Evolutionary conservation across 2,797 vertebrate species (phyloP).

Genomic region (Dicrostonyx torquatus): DNA sequence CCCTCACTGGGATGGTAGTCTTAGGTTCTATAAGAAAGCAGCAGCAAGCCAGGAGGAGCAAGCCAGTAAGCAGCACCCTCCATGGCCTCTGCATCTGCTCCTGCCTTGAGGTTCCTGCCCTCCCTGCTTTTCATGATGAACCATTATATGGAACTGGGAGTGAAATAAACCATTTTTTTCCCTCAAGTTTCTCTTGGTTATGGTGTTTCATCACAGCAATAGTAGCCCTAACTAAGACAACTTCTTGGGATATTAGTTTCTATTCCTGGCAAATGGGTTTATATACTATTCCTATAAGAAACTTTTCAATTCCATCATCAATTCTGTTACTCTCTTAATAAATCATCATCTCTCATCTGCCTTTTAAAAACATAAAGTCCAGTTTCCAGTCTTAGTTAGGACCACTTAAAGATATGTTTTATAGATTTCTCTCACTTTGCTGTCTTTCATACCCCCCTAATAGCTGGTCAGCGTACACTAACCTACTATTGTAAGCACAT

Average conservation of each 20-base stretch:
- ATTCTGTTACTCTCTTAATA: background rate
- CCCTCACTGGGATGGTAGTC: background rate
- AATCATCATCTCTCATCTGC: background rate
- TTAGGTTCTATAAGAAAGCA: background rate
- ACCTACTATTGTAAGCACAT: background rate
- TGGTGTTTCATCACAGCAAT: background rate
- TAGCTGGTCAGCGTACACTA: background rate
- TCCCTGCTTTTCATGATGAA: background rate
- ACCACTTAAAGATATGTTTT: background rate
- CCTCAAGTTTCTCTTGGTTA: background rate
- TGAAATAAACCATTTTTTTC: background rate
- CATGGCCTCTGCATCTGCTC: background rate
- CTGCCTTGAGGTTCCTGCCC: background rate
- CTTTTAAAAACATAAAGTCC: background rate
- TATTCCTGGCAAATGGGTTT: background rate
- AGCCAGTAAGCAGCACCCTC: background rate
- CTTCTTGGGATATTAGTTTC: background rate
- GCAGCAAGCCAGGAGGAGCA: background rate
- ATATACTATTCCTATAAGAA: background rate
- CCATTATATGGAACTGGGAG: background rate
- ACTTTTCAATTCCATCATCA: background rate
- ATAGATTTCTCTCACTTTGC: background rate
- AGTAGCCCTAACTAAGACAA: background rate
- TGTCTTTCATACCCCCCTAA: background rate
- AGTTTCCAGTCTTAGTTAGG: background rate